These are phyloP conservation scores for Diadumene lineata DNA, from an alignment of 92 coral and sea anemone species.

Conservation along the genomic window DNA sequence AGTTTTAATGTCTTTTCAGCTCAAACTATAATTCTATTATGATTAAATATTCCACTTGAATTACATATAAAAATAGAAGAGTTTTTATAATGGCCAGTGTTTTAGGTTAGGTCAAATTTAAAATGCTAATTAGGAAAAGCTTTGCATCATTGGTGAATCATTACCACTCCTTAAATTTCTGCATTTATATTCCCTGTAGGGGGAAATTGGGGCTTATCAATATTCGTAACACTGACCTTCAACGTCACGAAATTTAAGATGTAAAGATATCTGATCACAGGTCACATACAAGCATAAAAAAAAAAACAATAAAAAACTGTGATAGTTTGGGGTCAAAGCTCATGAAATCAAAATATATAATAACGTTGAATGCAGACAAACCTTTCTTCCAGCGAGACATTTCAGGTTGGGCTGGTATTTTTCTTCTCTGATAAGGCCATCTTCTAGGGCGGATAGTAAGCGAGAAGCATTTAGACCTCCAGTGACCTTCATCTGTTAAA, in stretches of 20 bases:
- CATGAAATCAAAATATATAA: neutral
- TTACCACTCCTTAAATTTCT: neutral
- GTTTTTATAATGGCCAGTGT: too few species aligned
- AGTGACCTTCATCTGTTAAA: conserved; percentile 73
- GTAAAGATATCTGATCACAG: neutral
- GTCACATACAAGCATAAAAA: too few species aligned
- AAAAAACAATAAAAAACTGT: neutral
- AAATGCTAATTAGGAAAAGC: neutral
- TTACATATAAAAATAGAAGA: too few species aligned
- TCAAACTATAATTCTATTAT: too few species aligned
- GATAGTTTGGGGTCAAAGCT: neutral
- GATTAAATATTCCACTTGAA: too few species aligned
- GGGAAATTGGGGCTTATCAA: neutral
- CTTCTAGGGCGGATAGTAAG: conserved; percentile 75
- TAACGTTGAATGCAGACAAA: neutral
- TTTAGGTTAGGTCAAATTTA: too few species aligned
- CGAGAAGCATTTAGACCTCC: conserved; percentile 83
- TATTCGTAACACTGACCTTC: neutral
- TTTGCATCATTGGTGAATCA: neutral
- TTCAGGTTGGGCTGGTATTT: conserved; percentile 76
- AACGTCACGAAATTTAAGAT: neutral
- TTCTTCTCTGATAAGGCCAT: conserved; percentile 82
- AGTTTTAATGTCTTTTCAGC: too few species aligned
- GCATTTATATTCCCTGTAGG: neutral
- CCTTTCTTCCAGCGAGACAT: conserved; percentile 81